phyloP scores from a whole-genome alignment of 2,113 vertebrate genomes.

The Dromiciops gliroides region DNA sequence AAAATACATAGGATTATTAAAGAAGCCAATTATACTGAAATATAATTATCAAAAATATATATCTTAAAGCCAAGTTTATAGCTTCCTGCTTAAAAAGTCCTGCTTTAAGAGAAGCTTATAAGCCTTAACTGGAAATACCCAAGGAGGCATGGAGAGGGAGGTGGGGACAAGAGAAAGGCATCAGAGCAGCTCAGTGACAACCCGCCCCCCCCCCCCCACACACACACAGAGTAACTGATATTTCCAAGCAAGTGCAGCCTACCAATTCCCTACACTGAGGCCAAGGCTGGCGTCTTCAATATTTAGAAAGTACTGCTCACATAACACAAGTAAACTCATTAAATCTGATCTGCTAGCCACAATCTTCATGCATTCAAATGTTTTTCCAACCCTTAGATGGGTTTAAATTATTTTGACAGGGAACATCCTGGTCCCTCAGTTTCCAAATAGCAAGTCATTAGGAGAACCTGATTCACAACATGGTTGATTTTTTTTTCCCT shows the following conservation, averaged over 20 bases:
- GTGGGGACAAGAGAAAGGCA: neutral
- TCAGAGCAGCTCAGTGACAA: neutral
- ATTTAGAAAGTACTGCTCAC: neutral
- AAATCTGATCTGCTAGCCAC: constrained; percentile 57
- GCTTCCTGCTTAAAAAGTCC: neutral
- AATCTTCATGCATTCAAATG: constrained; percentile 50
- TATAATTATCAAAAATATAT: neutral
- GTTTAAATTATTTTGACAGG: constrained; percentile 69
- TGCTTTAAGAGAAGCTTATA: neutral
- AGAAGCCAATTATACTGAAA: neutral
- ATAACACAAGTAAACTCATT: constrained; percentile 40
- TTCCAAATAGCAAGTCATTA: constrained; percentile 55
- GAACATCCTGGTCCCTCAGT: constrained; percentile 63
- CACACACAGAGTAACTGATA: neutral
- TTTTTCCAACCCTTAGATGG: constrained; percentile 19
- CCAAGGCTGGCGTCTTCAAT: neutral
- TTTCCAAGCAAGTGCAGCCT: neutral
- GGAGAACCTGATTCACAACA: constrained; percentile 57
- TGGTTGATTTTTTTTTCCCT: neutral
- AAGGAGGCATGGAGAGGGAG: neutral
- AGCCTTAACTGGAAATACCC: neutral
- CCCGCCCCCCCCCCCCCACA: no score
- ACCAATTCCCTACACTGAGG: neutral
- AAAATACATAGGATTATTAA: neutral
- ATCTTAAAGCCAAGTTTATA: neutral